Conservation (phyloP, 2,888 invertebrate species). For the Helobdella robusta region DNA sequence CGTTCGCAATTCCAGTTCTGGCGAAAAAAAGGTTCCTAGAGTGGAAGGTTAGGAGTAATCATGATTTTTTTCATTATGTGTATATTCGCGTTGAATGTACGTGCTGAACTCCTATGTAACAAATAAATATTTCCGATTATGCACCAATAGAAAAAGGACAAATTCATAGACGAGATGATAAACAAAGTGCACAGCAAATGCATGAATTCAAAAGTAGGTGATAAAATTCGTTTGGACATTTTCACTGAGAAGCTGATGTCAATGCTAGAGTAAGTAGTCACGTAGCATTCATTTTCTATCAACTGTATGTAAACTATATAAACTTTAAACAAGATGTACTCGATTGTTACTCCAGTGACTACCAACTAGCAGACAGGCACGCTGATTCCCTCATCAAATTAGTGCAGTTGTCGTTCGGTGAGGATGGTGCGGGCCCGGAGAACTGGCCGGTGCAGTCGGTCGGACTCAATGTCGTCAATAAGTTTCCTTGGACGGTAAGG, state of each 20-base stretch:
- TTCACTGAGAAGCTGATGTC: slow-evolving; percentile 18
- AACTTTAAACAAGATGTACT: slow-evolving; percentile 13
- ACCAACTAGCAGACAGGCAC: not conserved
- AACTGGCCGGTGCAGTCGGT: no score
- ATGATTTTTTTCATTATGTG: no score
- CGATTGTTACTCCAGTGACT: not conserved
- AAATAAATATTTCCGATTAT: no score
- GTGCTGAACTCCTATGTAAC: no score
- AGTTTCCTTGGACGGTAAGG: no score
- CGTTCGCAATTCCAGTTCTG: slow-evolving; percentile 17
- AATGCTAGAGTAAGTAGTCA: slow-evolving; percentile 19
- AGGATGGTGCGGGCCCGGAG: no score
- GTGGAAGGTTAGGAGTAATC: slow-evolving; percentile 32
- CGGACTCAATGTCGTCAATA: no score
- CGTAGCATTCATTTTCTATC: not conserved
- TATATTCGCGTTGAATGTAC: no score
- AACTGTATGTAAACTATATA: not conserved
- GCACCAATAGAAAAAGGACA: no score
- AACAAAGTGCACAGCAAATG: no score
- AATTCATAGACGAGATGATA: no score
- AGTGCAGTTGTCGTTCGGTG: not conserved
- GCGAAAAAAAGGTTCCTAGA: slow-evolving; percentile 32
- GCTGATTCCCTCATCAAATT: not conserved
- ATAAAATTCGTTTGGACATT: slow-evolving; percentile 3
- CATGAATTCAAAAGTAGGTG: no score